Conservation (phyloP, 1,140 invertebrate species). For the Brachionus calyciflorus region DNA sequence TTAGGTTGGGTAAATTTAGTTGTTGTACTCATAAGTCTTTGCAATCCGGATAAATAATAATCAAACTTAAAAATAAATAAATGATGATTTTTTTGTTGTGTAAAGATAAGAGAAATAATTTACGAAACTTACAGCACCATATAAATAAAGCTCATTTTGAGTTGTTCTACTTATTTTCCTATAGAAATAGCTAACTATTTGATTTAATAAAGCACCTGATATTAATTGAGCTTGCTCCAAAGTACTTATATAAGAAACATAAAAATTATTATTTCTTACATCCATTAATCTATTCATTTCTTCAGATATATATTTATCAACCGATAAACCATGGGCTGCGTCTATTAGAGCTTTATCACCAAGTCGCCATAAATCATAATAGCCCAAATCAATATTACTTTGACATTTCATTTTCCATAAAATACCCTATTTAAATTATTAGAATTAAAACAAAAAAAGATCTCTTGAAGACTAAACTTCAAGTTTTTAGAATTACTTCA, state of each 20-base stretch:
- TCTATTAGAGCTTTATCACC: slow-evolving; percentile 24
- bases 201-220: not conserved
- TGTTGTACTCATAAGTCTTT: not conserved
- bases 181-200: not conserved
- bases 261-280: slow-evolving; percentile 10
- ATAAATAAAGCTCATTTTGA: not conserved
- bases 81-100: not conserved
- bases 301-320: not conserved
- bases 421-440: not conserved
- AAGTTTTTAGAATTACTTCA: no score
- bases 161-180: not conserved
- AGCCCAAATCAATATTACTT: not conserved
- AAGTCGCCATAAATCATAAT: slow-evolving; percentile 23
- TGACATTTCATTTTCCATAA: slow-evolving; percentile 25
- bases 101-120: no score
- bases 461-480: no score
- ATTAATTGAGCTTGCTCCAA: slow-evolving; percentile 9
- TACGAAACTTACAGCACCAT: not conserved
- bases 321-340: not conserved
- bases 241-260: not conserved
- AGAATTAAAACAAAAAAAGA: no score
- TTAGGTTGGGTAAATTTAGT: not conserved
- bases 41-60: not conserved
- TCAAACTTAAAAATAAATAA: not conserved
- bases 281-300: not conserved